A percentile compares a stretch with the other conserved stretches of the same genome.
phyloP scores from a whole-genome alignment of 1,140 invertebrate genomes.

The Ridgeia piscesae region DNA sequence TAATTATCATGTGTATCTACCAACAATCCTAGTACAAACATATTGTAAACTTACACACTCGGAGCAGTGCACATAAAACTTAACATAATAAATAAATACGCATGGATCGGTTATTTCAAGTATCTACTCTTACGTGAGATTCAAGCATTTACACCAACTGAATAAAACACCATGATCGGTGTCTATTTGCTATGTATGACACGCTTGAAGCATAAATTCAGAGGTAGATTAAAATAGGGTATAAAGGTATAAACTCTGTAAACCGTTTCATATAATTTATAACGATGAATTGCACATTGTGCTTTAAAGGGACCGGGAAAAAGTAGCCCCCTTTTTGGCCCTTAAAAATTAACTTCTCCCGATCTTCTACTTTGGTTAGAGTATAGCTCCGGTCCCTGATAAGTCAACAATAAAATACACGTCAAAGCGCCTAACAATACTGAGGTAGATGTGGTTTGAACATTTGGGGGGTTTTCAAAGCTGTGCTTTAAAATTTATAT shows the following conservation, averaged over 20 bases:
- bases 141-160: background rate
- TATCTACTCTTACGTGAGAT: background rate
- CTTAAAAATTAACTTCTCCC: background rate
- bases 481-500: background rate
- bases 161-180: background rate
- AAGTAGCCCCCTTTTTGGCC: no score
- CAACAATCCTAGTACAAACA: background rate
- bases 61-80: background rate
- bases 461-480: background rate
- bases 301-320: no score
- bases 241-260: background rate
- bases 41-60: background rate
- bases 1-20: background rate
- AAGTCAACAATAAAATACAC: background rate
- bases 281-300: no score
- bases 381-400: background rate
- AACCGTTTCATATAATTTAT: background rate
- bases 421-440: background rate
- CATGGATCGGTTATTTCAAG: background rate
- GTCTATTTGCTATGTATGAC: background rate
- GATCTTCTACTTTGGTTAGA: background rate
- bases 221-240: background rate
- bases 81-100: background rate
- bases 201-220: background rate
- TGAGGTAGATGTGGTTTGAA: background rate